Conservation (phyloP, 2,113 vertebrate species). For the Junco hyemalis region DNA sequence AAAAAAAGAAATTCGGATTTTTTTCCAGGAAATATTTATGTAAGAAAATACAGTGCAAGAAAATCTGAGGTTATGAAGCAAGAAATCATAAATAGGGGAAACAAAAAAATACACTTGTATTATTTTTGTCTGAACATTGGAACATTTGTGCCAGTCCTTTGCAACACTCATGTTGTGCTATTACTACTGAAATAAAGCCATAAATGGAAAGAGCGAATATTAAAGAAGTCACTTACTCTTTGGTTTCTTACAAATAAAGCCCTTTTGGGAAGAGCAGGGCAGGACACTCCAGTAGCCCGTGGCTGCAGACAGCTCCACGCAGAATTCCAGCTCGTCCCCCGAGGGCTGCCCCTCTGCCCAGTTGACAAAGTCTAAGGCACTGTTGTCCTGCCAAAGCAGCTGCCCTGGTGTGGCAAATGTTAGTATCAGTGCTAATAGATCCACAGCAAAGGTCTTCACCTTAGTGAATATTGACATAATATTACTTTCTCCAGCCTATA, state of each 20-base stretch:
- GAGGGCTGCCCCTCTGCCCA: constrained; percentile 77
- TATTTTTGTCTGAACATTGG: not conserved
- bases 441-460: not conserved
- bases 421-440: not conserved
- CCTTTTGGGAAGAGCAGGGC: constrained; percentile 76
- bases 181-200: not conserved
- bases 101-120: not conserved
- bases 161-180: not conserved
- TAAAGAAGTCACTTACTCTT: constrained; percentile 78
- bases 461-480: not conserved
- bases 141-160: not conserved
- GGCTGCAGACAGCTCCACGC: constrained; percentile 74
- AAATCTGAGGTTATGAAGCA: not conserved
- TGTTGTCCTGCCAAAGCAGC: constrained; percentile 87
- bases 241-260: constrained; percentile 86
- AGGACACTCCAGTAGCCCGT: constrained; percentile 76
- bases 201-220: not conserved
- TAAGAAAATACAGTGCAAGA: not conserved
- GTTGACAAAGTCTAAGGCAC: constrained; percentile 82
- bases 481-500: not conserved
- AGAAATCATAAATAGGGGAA: not conserved
- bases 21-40: not conserved
- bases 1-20: not conserved
- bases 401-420: not conserved
- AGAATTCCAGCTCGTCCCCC: constrained; percentile 55